phyloP scores from a whole-genome alignment of 2,113 vertebrate species.

The Carassius auratus region DNA sequence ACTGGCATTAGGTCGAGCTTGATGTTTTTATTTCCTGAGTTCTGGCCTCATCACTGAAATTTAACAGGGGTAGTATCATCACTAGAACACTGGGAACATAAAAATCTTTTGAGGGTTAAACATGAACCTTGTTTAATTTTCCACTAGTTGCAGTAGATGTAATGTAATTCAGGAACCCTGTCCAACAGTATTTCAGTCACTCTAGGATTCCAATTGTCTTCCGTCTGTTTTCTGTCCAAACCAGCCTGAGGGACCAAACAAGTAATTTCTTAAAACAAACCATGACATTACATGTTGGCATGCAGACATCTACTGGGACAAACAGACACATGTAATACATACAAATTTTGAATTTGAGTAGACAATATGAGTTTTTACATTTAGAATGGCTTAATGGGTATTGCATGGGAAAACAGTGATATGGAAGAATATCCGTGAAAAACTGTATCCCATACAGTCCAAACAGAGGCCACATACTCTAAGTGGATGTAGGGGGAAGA shows the following conservation, averaged over 20 bases:
- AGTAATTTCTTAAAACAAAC: conserved; percentile 40
- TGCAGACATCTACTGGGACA: conserved; percentile 6
- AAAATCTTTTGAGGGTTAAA: not conserved
- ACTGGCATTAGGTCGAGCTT: not conserved
- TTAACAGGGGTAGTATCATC: not conserved
- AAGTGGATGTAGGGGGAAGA: not conserved
- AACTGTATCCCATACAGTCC: conserved; percentile 51
- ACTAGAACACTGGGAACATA: not conserved
- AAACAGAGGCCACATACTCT: conserved; percentile 41
- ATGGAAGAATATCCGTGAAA: conserved; percentile 59
- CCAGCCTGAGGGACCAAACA: not conserved
- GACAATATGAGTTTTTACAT: not conserved
- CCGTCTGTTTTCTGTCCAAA: conserved; percentile 20
- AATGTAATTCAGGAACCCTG: not conserved
- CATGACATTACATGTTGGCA: conserved; percentile 43
- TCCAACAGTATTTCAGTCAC: not conserved
- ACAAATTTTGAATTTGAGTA: not conserved
- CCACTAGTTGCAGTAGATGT: not conserved
- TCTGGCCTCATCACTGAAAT: not conserved
- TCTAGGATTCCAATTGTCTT: conserved; percentile 4
- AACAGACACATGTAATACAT: conserved; percentile 51
- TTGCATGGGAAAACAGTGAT: conserved; percentile 56
- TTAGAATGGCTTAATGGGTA: not conserved
- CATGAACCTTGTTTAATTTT: not conserved
- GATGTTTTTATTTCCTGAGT: conserved; percentile 7